phyloP scores from a whole-genome alignment of 2,113 vertebrate genomes.

The Hystrix brachyura region DNA sequence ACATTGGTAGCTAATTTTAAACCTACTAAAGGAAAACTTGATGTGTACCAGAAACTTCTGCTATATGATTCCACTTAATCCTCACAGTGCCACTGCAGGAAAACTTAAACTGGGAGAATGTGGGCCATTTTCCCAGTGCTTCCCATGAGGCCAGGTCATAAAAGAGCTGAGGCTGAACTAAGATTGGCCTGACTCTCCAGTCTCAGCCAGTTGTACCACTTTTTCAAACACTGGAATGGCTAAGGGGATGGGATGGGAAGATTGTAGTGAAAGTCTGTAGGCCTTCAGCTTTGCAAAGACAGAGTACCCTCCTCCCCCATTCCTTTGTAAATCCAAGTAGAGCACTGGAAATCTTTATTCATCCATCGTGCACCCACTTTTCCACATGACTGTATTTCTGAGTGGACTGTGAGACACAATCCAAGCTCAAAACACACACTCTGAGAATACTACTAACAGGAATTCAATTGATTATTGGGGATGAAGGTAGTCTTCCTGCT shows the following conservation, averaged over 20 bases:
- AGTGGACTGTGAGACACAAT: slow-evolving; percentile 53
- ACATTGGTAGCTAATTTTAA: slow-evolving; percentile 46
- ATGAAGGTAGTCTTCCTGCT: neutral
- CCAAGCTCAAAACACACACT: slow-evolving; percentile 2
- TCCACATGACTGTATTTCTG: slow-evolving; percentile 44
- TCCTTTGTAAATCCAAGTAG: slow-evolving; percentile 26
- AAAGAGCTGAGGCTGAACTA: neutral
- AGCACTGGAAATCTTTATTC: slow-evolving; percentile 36
- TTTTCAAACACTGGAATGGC: slow-evolving; percentile 14
- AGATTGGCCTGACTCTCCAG: neutral
- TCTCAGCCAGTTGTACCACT: neutral
- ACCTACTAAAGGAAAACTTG: slow-evolving; percentile 29
- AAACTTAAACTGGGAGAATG: slow-evolving; percentile 48
- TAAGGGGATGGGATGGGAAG: neutral
- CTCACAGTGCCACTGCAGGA: neutral
- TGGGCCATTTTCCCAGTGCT: neutral
- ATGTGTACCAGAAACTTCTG: neutral
- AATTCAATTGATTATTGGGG: neutral
- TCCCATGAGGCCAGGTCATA: neutral
- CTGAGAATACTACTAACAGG: slow-evolving; percentile 13
- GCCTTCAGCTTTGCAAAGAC: slow-evolving; percentile 22
- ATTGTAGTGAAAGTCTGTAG: neutral
- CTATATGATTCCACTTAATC: slow-evolving; percentile 41
- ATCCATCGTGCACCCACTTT: neutral
- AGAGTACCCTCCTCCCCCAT: neutral